Evolutionary conservation across 1,140 invertebrate species (phyloP), one percentile per base, ranked within the genome.

Genomic region (Kradibia gibbosae): DNA sequence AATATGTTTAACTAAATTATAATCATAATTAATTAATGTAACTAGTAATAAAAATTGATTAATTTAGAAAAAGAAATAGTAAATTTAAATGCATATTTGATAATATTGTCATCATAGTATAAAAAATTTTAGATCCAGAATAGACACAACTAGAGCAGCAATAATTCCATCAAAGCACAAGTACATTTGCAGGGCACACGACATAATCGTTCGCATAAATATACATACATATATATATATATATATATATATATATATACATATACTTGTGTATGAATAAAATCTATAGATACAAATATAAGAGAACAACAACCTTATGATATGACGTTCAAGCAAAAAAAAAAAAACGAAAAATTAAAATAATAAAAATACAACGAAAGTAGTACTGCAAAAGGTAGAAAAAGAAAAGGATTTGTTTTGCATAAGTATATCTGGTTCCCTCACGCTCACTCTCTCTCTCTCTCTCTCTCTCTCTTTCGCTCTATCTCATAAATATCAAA

Each of bases 401-500:
- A 39, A 48, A 67, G 22, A n/a, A 48, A 20, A 28, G 11, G n/a
- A 15, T 25, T 55, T 74, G 25, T 55, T 1, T 74, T 22, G 28
- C 28, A 55, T 28, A 25, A 28, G 11, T 45, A 20, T 67, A 7
- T 71, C 39, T 71, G n/a, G 15, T 28, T 67, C 1, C 20, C 67
- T 7, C 36, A 45, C 39, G 42, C 67, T 45, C 67, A 22, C 1
- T 71, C 70, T 71, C 70, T 71, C 39, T 45, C 70, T 4, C 42
- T 71, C 42, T 36, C 62, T 34, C 57, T 28, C 28, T 70, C 65
- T 74, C 34, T 36, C 72, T 55, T 28, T 34, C 17, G 34, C 10
- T 28, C 11, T 50, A 25, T 48, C 42, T 25, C 31, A 55, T 36
- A 20, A 48, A 67, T 79, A 87, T 89, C 85, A 91, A 88, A 91